phyloP scores from a whole-genome alignment of 2,888 invertebrate species.

The Catocala nupta region DNA sequence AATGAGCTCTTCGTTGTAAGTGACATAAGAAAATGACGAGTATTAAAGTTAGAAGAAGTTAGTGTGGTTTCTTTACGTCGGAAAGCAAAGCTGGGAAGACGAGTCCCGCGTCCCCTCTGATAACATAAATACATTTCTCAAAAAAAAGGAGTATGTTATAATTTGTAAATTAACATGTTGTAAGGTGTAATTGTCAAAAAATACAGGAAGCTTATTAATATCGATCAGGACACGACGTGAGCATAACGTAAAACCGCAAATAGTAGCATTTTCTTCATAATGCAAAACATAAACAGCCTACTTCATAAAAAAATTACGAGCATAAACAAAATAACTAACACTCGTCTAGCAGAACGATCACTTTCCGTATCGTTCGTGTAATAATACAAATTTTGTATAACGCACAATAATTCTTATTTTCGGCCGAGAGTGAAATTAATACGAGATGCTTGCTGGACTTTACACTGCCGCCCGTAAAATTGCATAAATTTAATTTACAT shows the following conservation, averaged over 20 bases:
- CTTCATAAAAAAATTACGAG: conserved; percentile 7
- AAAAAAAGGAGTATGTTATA: too few species aligned
- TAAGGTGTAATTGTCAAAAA: too few species aligned
- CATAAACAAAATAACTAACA: conserved; percentile 13
- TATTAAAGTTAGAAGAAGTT: too few species aligned
- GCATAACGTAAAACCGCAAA: not conserved
- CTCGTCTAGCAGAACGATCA: conserved; percentile 12
- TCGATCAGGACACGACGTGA: too few species aligned
- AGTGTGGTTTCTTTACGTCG: too few species aligned
- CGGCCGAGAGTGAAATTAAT: conserved; percentile 58
- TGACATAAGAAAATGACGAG: too few species aligned
- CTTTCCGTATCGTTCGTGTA: conserved; percentile 19
- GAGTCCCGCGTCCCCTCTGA: too few species aligned
- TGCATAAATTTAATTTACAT: conserved; percentile 40
- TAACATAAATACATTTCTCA: too few species aligned
- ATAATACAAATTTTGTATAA: conserved; percentile 25
- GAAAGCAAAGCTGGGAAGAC: too few species aligned
- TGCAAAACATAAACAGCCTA: not conserved
- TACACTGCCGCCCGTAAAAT: conserved; percentile 55
- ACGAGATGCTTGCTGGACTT: conserved; percentile 53
- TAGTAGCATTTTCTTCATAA: not conserved
- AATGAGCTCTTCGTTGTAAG: too few species aligned
- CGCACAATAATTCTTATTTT: conserved; percentile 32
- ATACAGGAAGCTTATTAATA: too few species aligned
- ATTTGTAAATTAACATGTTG: too few species aligned